phyloP scores from a whole-genome alignment of 2,113 vertebrate genomes.

The Varanus komodoensis region DNA sequence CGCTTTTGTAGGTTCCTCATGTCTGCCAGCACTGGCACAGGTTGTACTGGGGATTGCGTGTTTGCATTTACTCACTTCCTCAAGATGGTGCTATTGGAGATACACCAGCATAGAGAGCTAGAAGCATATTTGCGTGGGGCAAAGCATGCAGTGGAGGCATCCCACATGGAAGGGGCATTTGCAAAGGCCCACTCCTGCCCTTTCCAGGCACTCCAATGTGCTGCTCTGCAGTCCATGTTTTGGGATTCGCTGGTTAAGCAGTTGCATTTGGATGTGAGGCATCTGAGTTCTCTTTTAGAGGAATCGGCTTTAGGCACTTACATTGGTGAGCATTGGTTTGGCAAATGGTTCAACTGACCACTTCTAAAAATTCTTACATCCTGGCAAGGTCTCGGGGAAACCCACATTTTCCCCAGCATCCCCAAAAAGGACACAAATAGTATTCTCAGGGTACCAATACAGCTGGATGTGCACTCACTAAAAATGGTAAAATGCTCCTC shows the following conservation, averaged over 20 bases:
- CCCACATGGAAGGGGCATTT: neutral
- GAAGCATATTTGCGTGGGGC: neutral
- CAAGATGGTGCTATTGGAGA: neutral
- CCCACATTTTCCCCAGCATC: neutral
- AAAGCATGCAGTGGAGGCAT: neutral
- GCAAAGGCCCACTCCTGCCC: neutral
- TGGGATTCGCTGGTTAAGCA: neutral
- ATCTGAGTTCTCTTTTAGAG: neutral
- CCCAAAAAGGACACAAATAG: neutral
- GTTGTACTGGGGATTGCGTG: neutral
- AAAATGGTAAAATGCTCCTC: constrained; percentile 38
- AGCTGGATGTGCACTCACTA: neutral
- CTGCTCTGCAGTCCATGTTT: neutral
- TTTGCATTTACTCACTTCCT: neutral
- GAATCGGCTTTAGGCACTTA: neutral
- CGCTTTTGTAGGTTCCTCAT: neutral
- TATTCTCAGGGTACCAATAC: neutral
- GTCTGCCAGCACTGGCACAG: neutral
- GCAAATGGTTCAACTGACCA: neutral
- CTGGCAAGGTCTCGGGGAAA: neutral
- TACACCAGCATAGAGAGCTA: neutral
- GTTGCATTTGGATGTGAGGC: neutral
- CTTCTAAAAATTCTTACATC: neutral
- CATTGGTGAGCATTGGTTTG: neutral
- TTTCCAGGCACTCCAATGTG: neutral